phyloP scores from a whole-genome alignment of 2,888 invertebrate genomes.

The Hartigia nigra region DNA sequence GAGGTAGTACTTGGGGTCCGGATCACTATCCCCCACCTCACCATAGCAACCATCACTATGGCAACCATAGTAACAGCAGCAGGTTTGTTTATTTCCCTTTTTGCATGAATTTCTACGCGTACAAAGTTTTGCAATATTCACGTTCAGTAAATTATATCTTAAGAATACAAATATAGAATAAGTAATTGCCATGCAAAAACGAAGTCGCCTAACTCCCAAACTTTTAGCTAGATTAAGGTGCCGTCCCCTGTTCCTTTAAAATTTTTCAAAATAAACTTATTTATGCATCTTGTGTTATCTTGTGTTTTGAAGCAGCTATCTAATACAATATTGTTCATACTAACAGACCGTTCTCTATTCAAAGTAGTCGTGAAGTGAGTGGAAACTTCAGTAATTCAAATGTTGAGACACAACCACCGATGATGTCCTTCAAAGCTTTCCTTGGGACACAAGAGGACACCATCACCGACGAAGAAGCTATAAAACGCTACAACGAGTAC shows the following conservation, averaged over 20 bases:
- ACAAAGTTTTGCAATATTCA: background rate
- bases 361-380: constrained; percentile 56
- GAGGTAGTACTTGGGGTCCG: constrained; percentile 49
- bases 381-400: constrained; percentile 64
- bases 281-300: background rate
- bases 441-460: constrained; percentile 96
- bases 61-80: constrained; percentile 67
- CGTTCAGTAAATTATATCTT: background rate
- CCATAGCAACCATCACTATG: constrained; percentile 73
- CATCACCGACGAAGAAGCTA: constrained; percentile 96
- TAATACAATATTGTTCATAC: background rate
- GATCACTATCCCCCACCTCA: constrained; percentile 67
- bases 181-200: constrained; percentile 32
- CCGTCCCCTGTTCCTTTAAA: background rate
- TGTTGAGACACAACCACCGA: constrained; percentile 86
- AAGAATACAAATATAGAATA: background rate
- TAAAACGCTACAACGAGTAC: constrained; percentile 97
- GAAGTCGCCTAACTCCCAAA: constrained; percentile 56
- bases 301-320: background rate
- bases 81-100: constrained; percentile 45
- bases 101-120: constrained; percentile 10
- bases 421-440: constrained; percentile 98
- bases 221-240: constrained; percentile 57
- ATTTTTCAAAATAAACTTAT: background rate
- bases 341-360: constrained; percentile 3